Base-by-base conservation (phyloP, 1,140 invertebrate genomes). In the Drosophila parvula region DNA sequence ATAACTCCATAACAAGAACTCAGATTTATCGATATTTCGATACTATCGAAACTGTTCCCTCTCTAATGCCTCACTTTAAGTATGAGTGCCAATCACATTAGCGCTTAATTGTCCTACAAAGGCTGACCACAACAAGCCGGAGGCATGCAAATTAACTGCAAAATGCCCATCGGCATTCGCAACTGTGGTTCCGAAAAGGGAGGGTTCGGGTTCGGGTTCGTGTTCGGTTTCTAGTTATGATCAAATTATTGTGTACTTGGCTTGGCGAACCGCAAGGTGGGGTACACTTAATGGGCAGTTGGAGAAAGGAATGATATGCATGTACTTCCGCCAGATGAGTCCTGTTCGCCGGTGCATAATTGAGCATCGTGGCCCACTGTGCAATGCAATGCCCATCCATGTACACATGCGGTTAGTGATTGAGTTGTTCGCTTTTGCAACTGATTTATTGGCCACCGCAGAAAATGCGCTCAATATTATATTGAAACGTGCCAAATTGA, bases 361-460 rank as follows among this genome's bases (percentile, higher is more conserved):
- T 47, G 63, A 59, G 18, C 32, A 10, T 12, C 36, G 30, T 9
- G 28, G 14, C 43, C 43, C 41, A 77, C 30, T 75, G 44, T 47
- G 32, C 41, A 16, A 11, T 7, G 9, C 11, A 5, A 18, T 43
- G 30, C 12, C 16, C 8, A 34, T 36, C 11, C 36, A 28, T 47
- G 50, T 36, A 22, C 50, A 36, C 50, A 48, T 75, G 73, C 28
- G 73, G 70, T 74, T 18, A 28, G 36, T 63, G 57, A 67, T 75
- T 78, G 74, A 76, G 44, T 53, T 78, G 41, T 55, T 75, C 56
- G 70, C 57, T 55, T 45, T 60, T 43, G 71, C 43, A 70, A 63
- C 78, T 84, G 73, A 84, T 83, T 77, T 84, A 83, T 84, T 83
- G 61, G 45, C 62, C 48, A 71, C 68, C 60, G 59, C 80, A 81